phyloP scores from a whole-genome alignment of 2,888 invertebrate species.

The Poecilobothrus nobilitatus region DNA sequence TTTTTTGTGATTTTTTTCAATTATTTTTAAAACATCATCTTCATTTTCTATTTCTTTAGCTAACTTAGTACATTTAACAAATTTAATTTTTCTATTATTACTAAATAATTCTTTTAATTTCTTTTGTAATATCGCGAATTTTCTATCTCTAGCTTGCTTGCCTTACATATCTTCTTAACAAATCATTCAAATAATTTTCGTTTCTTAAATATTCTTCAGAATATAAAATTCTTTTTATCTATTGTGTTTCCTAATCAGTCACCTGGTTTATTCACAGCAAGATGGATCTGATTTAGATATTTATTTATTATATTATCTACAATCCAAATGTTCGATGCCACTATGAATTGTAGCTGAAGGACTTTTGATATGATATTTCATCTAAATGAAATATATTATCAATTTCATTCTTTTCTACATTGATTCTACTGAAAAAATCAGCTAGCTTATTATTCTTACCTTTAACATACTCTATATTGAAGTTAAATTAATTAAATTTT shows the following conservation, averaged over 20 bases:
- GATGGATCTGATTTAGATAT: conserved; percentile 9
- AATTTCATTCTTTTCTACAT: conserved; percentile 7
- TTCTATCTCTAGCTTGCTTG: neutral
- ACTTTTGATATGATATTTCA: neutral
- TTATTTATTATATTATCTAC: no score
- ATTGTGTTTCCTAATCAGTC: conserved; percentile 3
- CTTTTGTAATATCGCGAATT: conserved; percentile 8
- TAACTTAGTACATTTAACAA: no score
- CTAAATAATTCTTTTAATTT: conserved; percentile 11
- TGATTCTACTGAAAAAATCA: conserved; percentile 26
- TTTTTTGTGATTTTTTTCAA: no score
- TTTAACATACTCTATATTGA: conserved; percentile 26
- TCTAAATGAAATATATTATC: neutral
- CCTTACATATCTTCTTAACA: conserved; percentile 9
- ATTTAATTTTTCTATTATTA: no score
- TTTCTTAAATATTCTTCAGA: neutral
- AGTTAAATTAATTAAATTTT: conserved; percentile 32
- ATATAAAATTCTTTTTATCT: neutral
- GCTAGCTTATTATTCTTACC: no score
- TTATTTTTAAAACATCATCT: no score
- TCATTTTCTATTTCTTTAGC: no score
- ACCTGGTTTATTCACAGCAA: neutral
- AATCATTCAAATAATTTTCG: conserved; percentile 9
- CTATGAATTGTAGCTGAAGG: conserved; percentile 3
- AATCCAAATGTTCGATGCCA: no score